Conservation (phyloP, 2,113 vertebrate genomes). For the Bolborhynchus lineola region DNA sequence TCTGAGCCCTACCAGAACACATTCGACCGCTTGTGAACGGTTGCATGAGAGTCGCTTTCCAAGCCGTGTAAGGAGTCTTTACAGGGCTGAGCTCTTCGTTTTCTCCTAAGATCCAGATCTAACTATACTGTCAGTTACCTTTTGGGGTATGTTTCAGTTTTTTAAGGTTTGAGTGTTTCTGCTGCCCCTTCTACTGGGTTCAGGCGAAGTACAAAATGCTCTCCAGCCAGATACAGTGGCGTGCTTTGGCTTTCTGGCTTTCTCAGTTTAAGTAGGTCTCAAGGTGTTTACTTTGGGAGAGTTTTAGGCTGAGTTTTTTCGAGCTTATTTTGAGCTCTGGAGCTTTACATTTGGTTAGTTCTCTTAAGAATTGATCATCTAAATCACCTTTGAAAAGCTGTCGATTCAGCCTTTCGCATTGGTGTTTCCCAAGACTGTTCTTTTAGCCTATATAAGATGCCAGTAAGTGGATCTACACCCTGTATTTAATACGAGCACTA, state of each 20-base stretch:
- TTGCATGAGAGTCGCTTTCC: background rate
- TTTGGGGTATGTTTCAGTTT: background rate
- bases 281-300: conserved; percentile 1
- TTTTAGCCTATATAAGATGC: background rate
- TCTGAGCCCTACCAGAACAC: background rate
- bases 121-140: background rate
- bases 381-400: background rate
- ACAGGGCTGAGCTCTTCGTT: background rate
- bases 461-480: background rate
- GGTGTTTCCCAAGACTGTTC: background rate
- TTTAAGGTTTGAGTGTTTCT: background rate
- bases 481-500: background rate
- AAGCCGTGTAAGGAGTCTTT: fast-evolving
- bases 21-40: background rate
- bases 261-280: background rate
- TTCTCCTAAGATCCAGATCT: background rate
- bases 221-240: background rate
- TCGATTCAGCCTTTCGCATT: background rate
- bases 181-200: background rate
- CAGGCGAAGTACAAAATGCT: background rate
- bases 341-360: background rate
- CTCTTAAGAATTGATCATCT: fast-evolving
- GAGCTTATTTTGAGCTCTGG: background rate
- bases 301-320: background rate
- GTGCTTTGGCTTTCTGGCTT: background rate